Evolutionary conservation across 2,797 vertebrate species (phyloP), one percentile per base, ranked within the genome.

Genomic region (Novumbra hubbsi): DNA sequence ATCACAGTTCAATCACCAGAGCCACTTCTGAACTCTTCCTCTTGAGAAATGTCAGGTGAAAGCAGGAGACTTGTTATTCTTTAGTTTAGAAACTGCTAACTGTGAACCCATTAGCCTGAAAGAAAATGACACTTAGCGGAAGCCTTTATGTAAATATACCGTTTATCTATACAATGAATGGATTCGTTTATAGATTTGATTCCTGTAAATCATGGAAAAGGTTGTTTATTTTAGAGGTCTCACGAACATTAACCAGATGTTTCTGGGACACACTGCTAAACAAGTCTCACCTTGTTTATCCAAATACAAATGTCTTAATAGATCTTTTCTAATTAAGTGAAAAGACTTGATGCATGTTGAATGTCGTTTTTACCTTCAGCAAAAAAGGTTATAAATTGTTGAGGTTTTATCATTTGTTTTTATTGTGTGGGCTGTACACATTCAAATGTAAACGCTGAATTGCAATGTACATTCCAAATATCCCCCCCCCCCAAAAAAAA

Each of bases 311-410:
- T 52, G 17, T 52, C 60, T 28, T 63, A 12, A 28, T 28, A 62
- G 28, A 62, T 28, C 57, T 62, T 8, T 3, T 24, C 57, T 28
- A 28, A 27, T 16, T 27, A 30, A 16, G 60, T 30, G 9, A 63
- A 63, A n/a, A 52, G 6, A 7, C 21, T 16, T 70, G 16, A 68
- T 41, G 15, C 15, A 73, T 78, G 66, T 32, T 28, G 68, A 57
- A 45, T 6, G 34, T 64, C 24, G n/a, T 60, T 24, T 60, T 3
- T 14, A 12, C 21, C 68, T 41, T 60, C 32, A 2, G 49, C 27
- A 75, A 41, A 68, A 15, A 60, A 68, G 68, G n/a, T 17, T 55
- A 9, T 60, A 27, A 21, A 60, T 27, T 27, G 12, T 24, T 24
- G 7, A 27, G 55, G 21, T 57, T 57, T 24, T 60, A 60, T 60